Evolutionary conservation across 2,888 invertebrate genomes (phyloP).

Genomic region (Nesidiocoris tenuis): DNA sequence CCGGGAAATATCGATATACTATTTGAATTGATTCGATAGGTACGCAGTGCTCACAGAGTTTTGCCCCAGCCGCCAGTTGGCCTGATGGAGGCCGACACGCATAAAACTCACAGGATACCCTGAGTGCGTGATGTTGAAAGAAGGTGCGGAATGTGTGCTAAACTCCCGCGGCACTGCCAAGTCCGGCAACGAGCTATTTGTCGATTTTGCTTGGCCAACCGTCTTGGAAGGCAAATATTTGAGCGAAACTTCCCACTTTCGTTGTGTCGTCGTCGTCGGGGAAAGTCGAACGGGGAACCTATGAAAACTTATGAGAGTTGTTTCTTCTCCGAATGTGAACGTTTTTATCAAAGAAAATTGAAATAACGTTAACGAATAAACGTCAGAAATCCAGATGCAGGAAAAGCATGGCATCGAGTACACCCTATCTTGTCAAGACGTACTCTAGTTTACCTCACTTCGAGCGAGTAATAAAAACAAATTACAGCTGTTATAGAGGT

Average conservation of each 20-base stretch:
- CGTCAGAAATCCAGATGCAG: too few species aligned
- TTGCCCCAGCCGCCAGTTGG: neutral
- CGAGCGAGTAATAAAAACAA: too few species aligned
- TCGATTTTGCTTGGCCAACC: neutral
- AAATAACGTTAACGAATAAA: too few species aligned
- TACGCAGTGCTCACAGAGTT: too few species aligned
- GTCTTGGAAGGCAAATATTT: neutral
- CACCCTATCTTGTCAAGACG: too few species aligned
- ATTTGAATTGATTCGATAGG: neutral
- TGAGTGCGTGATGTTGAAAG: neutral
- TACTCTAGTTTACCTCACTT: too few species aligned
- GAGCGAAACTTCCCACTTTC: neutral
- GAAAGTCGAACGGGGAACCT: neutral
- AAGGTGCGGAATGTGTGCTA: neutral
- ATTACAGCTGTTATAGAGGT: too few species aligned
- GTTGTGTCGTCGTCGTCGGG: neutral
- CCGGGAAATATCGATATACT: too few species aligned
- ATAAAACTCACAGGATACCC: neutral
- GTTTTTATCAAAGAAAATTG: too few species aligned
- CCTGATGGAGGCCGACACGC: neutral
- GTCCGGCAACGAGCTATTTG: neutral
- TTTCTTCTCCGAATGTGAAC: too few species aligned
- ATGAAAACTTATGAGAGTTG: too few species aligned
- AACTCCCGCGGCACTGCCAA: neutral
- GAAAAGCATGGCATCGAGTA: too few species aligned